Conservation (phyloP, 2,888 invertebrate genomes). For the Rhodophaea formosa region DNA sequence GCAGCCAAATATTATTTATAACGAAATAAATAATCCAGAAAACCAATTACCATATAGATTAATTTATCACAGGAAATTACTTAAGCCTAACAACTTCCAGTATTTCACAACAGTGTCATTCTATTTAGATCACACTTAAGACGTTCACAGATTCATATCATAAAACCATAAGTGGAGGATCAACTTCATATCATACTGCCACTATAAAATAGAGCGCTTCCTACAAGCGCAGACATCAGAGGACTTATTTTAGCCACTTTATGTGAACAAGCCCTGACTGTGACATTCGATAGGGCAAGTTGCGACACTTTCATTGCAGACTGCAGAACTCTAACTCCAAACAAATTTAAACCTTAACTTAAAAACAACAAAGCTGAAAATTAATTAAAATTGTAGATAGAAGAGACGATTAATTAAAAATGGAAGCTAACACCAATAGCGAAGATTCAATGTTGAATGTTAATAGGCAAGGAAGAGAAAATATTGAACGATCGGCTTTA, state of each 20-base stretch:
- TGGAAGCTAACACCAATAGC: conserved; percentile 39
- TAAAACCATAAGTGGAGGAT: conserved; percentile 45
- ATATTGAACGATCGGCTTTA: conserved; percentile 48
- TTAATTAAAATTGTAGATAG: neutral
- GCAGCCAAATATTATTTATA: too few relatives aligned
- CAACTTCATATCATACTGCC: conserved; percentile 43
- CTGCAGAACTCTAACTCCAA: conserved; percentile 37
- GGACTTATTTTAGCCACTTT: conserved; percentile 69
- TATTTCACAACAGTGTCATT: conserved; percentile 6
- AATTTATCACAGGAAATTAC: conserved; percentile 2
- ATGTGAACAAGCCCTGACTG: conserved; percentile 58
- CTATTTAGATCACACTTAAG: conserved; percentile 20
- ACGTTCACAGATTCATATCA: conserved; percentile 27
- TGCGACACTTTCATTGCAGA: conserved; percentile 55
- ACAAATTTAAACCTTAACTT: conserved; percentile 4
- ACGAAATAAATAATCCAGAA: too few relatives aligned
- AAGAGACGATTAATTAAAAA: conserved; percentile 38
- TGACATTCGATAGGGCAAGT: conserved; percentile 65
- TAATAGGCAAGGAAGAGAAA: conserved; percentile 40
- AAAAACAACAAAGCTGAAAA: neutral
- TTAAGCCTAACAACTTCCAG: neutral
- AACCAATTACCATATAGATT: neutral
- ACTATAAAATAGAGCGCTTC: conserved; percentile 56
- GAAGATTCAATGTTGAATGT: conserved; percentile 51
- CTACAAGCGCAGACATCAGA: conserved; percentile 56